Base-by-base conservation (phyloP, 2,888 invertebrate species). In the Syritta pipiens region DNA sequence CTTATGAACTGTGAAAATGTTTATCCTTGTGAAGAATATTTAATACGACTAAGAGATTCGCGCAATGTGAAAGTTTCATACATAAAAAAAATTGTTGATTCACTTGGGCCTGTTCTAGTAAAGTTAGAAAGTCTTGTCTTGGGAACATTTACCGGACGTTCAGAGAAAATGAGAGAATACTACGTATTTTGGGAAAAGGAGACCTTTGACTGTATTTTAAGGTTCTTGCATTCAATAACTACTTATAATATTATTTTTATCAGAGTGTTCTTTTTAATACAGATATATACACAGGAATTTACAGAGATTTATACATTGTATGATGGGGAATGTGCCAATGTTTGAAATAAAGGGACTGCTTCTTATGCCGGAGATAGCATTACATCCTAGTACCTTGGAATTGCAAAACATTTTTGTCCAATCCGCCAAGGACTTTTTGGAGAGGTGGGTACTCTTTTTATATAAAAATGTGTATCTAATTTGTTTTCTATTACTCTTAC, bases 61-160 rank as follows among this genome's bases (percentile, higher is more conserved):
- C 91, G 97, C 0, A 91, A 92, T 0, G 92, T 93, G 65, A 92
- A 94, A 49, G 90, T 94, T 4, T 92, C 93, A 1, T 88, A 90
- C 3, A 91, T 97, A 86, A 90, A 92, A 0, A 92, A 93, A 51
- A 91, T 93, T n/a, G 96, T 96, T 86, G 92, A 93, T 44, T 94
- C 94, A 0, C 90, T 96, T 42, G 94, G 95, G 0, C 96, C 96
- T 0, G 92, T 96, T 63, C 90, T 97, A 9, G 93, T 94, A 83
- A 97, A 97, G 88, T 88, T 97, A 77, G 97, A 97, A 88, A 94
- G 94, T 79, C 89, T 97, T 28, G 94, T 96, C 1, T 91, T 96
- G 14, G 93, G 94, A 72, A 93, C 94, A 1, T 94, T 94, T 82
- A 94, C 94, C 0, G 96, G 97, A 1, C 90, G 89, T 55, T 94